phyloP scores from a whole-genome alignment of 2,797 vertebrate genomes.

The Sebastes iracundus region DNA sequence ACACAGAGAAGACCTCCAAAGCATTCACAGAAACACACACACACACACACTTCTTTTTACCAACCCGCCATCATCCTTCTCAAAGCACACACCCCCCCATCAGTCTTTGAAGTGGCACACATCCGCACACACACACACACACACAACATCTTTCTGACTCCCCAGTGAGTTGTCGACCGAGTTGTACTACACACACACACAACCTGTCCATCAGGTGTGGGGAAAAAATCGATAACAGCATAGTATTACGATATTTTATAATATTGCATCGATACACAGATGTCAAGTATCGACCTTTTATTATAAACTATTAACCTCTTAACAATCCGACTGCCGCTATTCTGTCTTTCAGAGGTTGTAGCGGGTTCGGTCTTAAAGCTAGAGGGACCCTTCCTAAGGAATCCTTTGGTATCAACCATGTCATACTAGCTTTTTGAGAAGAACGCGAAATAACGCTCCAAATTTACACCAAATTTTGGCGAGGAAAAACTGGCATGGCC shows the following conservation, averaged over 20 bases:
- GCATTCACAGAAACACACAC: slow-evolving; percentile 11
- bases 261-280: no score
- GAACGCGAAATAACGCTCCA: no score
- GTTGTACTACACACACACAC: background rate
- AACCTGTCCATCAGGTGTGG: background rate
- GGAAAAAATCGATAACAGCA: no score
- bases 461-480: no score
- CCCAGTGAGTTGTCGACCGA: background rate
- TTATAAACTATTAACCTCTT: no score
- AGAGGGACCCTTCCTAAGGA: no score
- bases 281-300: no score
- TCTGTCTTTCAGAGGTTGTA: no score
- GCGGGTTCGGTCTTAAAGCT: no score
- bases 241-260: no score
- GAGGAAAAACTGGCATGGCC: no score
- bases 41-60: slow-evolving; percentile 1
- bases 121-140: background rate
- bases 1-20: slow-evolving; percentile 33
- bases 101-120: slow-evolving; percentile 21
- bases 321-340: fast-evolving
- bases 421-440: no score
- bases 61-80: background rate
- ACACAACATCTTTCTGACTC: slow-evolving; percentile 16
- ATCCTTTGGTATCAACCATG: fast-evolving
- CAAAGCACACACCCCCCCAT: background rate